These are phyloP conservation scores for Salticus scenicus DNA, from an alignment of 2,888 invertebrate species.

Conservation along the genomic window DNA sequence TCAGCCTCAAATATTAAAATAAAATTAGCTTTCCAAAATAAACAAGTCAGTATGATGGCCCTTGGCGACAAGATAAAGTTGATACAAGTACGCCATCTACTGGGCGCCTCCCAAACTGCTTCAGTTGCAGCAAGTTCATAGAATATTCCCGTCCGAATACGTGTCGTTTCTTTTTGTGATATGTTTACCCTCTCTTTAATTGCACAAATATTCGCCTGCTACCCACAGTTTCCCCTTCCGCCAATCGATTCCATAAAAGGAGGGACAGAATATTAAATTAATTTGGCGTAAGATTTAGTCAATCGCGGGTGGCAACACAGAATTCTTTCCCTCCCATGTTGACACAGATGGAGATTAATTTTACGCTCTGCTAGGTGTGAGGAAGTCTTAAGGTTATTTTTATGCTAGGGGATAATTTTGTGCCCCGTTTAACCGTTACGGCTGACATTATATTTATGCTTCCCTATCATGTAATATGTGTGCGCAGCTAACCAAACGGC, in stretches of 20 bases:
- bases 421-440: conserved; percentile 9
- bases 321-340: not conserved
- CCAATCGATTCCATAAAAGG: not conserved
- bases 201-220: not conserved
- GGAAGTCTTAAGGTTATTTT: not conserved
- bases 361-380: not conserved
- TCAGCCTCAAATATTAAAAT: too few species aligned
- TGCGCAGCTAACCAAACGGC: too few species aligned
- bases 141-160: too few species aligned
- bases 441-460: not conserved
- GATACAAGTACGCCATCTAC: too few species aligned
- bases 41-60: too few species aligned
- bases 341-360: conserved; percentile 16
- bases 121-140: too few species aligned
- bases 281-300: conserved; percentile 15
- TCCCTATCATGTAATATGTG: not conserved
- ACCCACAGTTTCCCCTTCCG: not conserved
- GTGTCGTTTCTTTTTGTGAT: too few species aligned
- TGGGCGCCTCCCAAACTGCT: too few species aligned
- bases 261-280: conserved; percentile 6
- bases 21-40: too few species aligned
- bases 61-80: too few species aligned
- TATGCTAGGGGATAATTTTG: not conserved
- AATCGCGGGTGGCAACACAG: conserved; percentile 9
- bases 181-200: too few species aligned